Conservation (phyloP, 1,140 invertebrate genomes). For the Metopolophium dirhodum region DNA sequence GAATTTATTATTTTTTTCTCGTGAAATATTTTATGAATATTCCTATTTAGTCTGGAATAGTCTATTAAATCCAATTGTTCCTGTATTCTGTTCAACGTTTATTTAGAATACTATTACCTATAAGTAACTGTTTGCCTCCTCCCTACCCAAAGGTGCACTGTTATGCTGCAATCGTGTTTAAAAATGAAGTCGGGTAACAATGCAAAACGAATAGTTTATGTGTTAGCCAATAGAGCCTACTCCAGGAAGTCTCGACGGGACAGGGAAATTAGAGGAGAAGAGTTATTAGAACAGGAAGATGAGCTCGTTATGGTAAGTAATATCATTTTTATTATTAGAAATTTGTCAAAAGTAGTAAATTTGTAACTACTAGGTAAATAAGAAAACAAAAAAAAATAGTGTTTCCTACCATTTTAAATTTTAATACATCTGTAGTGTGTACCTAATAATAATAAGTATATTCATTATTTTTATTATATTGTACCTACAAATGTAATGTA, state of each 20-base stretch:
- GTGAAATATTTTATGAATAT: neutral
- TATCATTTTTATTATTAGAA: constrained; percentile 21
- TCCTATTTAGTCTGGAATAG: neutral
- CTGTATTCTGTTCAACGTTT: neutral
- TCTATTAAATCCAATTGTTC: neutral
- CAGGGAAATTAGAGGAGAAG: constrained; percentile 45
- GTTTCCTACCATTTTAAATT: too few relatives aligned
- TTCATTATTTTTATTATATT: neutral
- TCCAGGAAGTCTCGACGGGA: constrained; percentile 39
- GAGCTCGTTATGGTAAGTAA: constrained; percentile 44
- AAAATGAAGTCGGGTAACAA: constrained; percentile 45
- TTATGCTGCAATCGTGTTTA: constrained; percentile 52
- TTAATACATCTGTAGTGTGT: too few relatives aligned
- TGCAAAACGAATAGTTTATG: constrained; percentile 43
- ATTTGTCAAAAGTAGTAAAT: neutral
- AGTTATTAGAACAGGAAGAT: constrained; percentile 51
- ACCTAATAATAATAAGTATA: too few relatives aligned
- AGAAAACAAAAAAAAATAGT: too few relatives aligned
- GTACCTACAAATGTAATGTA: neutral
- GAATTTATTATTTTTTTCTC: neutral
- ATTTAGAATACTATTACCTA: neutral
- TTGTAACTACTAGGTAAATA: neutral
- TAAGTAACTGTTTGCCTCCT: constrained; percentile 50
- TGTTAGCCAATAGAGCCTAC: constrained; percentile 48
- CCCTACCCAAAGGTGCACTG: constrained; percentile 42